Evolutionary conservation across 2,888 invertebrate genomes (phyloP), one percentile per base, ranked within the genome.

Genomic region (Galerucella calmariensis): DNA sequence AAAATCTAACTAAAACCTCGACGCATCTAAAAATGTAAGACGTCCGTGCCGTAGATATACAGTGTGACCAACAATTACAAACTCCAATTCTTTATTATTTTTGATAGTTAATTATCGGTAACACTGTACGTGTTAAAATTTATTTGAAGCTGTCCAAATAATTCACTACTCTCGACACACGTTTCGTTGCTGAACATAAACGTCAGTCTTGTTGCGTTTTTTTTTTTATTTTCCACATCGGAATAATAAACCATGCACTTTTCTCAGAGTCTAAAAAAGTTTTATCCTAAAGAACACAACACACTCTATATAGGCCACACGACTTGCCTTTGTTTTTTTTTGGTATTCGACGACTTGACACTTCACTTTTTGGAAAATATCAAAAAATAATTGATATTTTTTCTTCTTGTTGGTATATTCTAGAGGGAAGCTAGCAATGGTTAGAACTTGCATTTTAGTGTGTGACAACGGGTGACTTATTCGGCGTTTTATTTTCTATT

Each of bases 171-270:
- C 61, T 48, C 48, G 69, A 69, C 69, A 61, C 48, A 72, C 78
- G 67, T 75, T 76, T 77, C 76, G 75, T 73, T 75, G 76, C 74
- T 76, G 76, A 72, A 73, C 70, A 77, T 78, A 77, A 74, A 76
- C 75, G 77, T 82, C 82, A 82, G 82, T 82, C 82, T 83, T 83
- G 80, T 79, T 79, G 80, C 79, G 80, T 78, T 80, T 44, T 46
- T 41, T 46, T 41, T 58, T 51, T 66, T 67, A 76, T 75, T 41
- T 74, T 76, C 14, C 48, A 48, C 48, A 14, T 48, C 14, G 48
- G 11, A 14, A 48, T 56, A 73, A 69, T 77, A 77, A 81, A 78
- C 80, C 81, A 82, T 81, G 81, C 82, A 83, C 81, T 79, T 76
- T 79, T 76, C 69, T 41, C 35, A 41, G 71, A 76, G 61, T 48